Percentiles rank a stretch among this genome's conserved stretches.
Conservation (phyloP, 2,888 invertebrate genomes). For the Philaethria dido region DNA sequence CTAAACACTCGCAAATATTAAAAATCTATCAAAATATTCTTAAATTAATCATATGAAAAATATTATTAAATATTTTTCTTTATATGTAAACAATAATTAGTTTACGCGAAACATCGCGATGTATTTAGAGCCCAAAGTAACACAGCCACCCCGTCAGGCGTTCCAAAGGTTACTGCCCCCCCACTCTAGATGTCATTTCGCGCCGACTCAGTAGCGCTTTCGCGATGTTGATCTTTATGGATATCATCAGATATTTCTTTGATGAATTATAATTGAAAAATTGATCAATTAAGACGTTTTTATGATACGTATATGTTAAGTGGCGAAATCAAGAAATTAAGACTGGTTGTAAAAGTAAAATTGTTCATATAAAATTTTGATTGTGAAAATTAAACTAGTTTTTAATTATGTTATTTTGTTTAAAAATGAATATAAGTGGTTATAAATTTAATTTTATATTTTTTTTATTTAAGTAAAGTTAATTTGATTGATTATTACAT, state of each 20-base stretch:
- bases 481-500: neutral
- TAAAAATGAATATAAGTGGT: neutral
- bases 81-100: constrained; percentile 51
- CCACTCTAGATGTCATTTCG: constrained; percentile 74
- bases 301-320: constrained; percentile 18
- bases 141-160: constrained; percentile 69
- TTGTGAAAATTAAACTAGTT: neutral
- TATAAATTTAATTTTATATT: neutral
- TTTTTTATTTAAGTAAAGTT: neutral
- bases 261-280: constrained; percentile 33
- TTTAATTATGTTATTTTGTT: neutral
- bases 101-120: constrained; percentile 71
- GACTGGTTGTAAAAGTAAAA: neutral
- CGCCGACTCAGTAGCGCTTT: constrained; percentile 79
- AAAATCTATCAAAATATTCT: constrained; percentile 11
- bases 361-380: neutral
- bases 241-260: constrained; percentile 47
- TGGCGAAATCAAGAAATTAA: constrained; percentile 11
- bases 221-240: constrained; percentile 58
- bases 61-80: constrained; percentile 34
- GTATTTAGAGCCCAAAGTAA: constrained; percentile 59
- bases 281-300: constrained; percentile 36
- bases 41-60: constrained; percentile 10
- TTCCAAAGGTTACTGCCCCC: constrained; percentile 76
- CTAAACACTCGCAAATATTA: constrained; percentile 29